These are phyloP conservation scores for Oryzias melastigma DNA, from an alignment of 2,113 vertebrate species.

Conservation along the genomic window DNA sequence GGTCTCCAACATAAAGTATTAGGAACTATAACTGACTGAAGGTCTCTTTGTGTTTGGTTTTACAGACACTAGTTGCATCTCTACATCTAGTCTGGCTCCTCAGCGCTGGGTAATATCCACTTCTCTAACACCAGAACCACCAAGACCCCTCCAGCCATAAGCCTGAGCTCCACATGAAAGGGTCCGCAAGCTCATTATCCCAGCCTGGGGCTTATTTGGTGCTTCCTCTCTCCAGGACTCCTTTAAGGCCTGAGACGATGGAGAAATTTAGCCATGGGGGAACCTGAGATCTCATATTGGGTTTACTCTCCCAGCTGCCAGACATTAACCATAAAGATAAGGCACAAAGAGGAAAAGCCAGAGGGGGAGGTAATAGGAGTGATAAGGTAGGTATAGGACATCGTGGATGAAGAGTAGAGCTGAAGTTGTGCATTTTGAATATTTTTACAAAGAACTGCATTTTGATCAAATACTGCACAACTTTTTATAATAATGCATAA, in stretches of 20 bases:
- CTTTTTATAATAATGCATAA: too few species aligned
- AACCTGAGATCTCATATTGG: slow-evolving; percentile 33
- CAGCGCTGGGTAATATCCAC: slow-evolving; percentile 51
- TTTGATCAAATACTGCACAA: too few species aligned
- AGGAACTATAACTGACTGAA: slow-evolving; percentile 57
- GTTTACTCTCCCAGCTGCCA: slow-evolving; percentile 45
- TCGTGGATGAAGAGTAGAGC: slow-evolving; percentile 41
- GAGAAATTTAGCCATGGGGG: slow-evolving; percentile 40
- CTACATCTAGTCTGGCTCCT: slow-evolving; percentile 24
- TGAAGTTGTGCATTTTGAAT: slow-evolving; percentile 12
- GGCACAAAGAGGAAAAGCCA: slow-evolving; percentile 31
- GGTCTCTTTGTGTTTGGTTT: slow-evolving; percentile 34
- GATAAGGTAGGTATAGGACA: slow-evolving; percentile 45
- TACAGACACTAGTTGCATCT: slow-evolving; percentile 54
- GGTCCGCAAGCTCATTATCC: slow-evolving; percentile 65
- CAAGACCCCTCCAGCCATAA: slow-evolving; percentile 42
- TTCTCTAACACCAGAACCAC: slow-evolving; percentile 45
- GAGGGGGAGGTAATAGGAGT: slow-evolving; percentile 26
- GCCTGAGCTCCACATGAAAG: slow-evolving; percentile 73
- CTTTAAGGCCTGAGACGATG: slow-evolving; percentile 55
- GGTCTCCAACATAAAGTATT: slow-evolving; percentile 50
- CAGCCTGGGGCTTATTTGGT: slow-evolving; percentile 52
- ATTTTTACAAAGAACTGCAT: too few species aligned
- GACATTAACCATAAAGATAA: slow-evolving; percentile 64
- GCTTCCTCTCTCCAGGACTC: slow-evolving; percentile 39